Conservation (phyloP, 2,797 vertebrate species). For the Fistularia commersonii region DNA sequence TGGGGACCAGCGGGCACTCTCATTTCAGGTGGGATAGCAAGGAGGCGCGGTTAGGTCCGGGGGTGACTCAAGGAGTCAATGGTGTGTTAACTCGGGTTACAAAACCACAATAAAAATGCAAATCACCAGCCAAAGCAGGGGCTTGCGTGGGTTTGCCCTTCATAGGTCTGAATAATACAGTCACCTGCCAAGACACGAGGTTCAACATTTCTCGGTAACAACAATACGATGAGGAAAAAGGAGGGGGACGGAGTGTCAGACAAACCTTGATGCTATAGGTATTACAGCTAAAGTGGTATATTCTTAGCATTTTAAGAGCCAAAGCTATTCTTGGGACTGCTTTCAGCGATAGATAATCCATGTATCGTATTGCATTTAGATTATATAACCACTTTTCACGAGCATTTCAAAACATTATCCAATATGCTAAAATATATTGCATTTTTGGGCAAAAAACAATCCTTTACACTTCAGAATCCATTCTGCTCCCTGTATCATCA, state of each 20-base stretch:
- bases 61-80: constrained; percentile 69
- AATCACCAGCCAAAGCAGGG: constrained; percentile 72
- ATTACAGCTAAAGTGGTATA: neutral
- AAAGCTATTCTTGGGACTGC: too few relatives aligned
- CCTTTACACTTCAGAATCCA: too few relatives aligned
- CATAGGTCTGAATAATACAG: constrained; percentile 73
- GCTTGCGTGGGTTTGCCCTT: constrained; percentile 69
- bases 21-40: constrained; percentile 63
- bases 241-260: constrained; percentile 5
- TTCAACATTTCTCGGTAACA: constrained; percentile 56
- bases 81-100: constrained; percentile 72
- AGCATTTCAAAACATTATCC: too few relatives aligned
- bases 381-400: too few relatives aligned
- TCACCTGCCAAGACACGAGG: constrained; percentile 67
- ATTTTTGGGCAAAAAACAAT: too few relatives aligned
- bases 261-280: constrained; percentile 8
- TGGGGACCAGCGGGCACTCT: constrained; percentile 46
- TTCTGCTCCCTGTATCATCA: too few relatives aligned
- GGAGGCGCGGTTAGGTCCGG: constrained; percentile 62
- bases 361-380: too few relatives aligned
- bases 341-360: too few relatives aligned
- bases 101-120: constrained; percentile 84
- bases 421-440: too few relatives aligned
- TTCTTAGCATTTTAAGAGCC: too few relatives aligned
- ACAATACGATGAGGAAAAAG: constrained; percentile 44